These are phyloP conservation scores for Enteromius anoplus DNA, from an alignment of 2,797 vertebrate genomes.

Conservation along the genomic window DNA sequence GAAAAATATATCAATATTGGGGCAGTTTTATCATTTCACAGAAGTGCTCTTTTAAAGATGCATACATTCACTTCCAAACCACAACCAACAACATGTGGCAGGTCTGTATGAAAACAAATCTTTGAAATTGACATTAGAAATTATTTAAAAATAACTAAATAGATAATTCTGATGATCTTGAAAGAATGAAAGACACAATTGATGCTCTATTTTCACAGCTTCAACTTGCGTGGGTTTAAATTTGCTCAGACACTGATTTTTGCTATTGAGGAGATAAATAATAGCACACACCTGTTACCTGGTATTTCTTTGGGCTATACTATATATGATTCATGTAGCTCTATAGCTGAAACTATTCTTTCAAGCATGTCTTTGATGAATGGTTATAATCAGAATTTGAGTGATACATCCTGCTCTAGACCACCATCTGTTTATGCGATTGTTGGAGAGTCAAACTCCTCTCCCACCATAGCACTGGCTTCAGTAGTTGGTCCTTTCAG, in stretches of 20 bases:
- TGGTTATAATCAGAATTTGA: slow-evolving; percentile 51
- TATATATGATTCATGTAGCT: background rate
- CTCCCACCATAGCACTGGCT: slow-evolving; percentile 68
- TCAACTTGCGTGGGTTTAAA: background rate
- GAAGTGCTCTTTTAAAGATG: background rate
- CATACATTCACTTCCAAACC: background rate
- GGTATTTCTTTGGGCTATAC: background rate
- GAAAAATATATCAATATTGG: slow-evolving; percentile 6
- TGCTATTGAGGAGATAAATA: slow-evolving; percentile 68
- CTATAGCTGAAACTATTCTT: slow-evolving; percentile 51
- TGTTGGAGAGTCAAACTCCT: slow-evolving; percentile 71
- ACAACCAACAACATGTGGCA: background rate
- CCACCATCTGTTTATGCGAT: slow-evolving; percentile 69
- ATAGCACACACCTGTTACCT: background rate
- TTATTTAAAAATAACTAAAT: no score
- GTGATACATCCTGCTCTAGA: slow-evolving; percentile 56
- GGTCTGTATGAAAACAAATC: background rate
- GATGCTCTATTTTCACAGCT: no score
- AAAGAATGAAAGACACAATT: no score
- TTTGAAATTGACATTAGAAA: background rate
- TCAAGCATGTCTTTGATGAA: slow-evolving; percentile 68
- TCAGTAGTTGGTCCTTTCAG: slow-evolving; percentile 70
- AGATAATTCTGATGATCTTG: no score
- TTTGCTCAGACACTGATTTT: slow-evolving; percentile 3
- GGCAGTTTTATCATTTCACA: background rate